These are phyloP conservation scores for Ginglymostoma cirratum DNA, from an alignment of 2,113 vertebrate species.

Conservation along the genomic window DNA sequence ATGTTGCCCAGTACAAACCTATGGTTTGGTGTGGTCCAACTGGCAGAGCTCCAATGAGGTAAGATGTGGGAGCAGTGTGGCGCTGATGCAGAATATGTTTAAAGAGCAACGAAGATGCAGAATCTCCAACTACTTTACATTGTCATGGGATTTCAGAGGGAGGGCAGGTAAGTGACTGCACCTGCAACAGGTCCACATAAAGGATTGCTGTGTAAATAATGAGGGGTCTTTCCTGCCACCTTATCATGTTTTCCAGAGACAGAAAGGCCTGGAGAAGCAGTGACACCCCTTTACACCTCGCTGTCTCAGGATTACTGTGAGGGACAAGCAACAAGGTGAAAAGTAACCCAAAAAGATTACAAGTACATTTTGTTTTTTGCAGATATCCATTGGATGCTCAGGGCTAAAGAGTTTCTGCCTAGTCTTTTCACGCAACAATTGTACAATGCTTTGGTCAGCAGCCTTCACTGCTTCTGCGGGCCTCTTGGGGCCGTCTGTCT, in stretches of 20 bases:
- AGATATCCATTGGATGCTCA: background rate
- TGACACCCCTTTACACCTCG: background rate
- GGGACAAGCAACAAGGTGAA: background rate
- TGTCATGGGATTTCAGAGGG: no score
- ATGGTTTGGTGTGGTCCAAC: background rate
- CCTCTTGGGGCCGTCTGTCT: background rate
- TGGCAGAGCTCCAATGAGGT: no score
- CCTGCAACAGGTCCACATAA: background rate
- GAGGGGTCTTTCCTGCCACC: background rate
- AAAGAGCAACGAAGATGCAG: background rate
- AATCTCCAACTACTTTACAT: background rate
- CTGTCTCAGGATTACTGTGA: background rate
- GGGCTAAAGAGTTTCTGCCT: background rate
- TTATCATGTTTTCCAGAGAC: background rate
- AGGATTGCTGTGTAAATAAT: background rate
- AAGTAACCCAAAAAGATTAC: background rate
- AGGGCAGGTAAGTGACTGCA: background rate
- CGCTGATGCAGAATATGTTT: background rate
- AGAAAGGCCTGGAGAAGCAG: background rate
- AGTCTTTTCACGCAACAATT: background rate
- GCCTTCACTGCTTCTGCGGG: background rate
- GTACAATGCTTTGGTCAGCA: background rate
- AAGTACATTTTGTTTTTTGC: background rate
- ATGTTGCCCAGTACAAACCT: background rate
- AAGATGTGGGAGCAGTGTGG: no score